These are phyloP conservation scores for Herminia tarsipennalis DNA, from an alignment of 2,888 invertebrate genomes.

Conservation along the genomic window DNA sequence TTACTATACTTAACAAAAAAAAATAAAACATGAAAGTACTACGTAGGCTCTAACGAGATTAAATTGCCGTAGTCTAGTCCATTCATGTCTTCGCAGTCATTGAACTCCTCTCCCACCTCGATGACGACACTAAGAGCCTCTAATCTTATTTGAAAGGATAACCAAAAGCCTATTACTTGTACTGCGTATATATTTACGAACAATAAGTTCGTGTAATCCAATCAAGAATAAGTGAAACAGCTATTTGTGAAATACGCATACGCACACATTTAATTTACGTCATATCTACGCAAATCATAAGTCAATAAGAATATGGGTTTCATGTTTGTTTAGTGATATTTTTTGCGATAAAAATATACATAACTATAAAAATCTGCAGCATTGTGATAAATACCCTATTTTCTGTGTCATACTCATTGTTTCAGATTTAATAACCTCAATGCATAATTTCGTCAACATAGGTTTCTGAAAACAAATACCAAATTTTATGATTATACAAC, in stretches of 20 bases:
- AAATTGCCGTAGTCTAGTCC: background rate
- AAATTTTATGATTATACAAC: no score
- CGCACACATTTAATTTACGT: background rate
- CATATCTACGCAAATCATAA: background rate
- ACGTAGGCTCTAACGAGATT: background rate
- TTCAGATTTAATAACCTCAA: no score
- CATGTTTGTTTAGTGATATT: no score
- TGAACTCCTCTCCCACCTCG: conserved; percentile 14
- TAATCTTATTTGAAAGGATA: conserved; percentile 45
- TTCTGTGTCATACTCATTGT: no score
- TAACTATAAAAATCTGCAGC: no score
- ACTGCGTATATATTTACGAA: background rate
- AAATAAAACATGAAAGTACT: no score
- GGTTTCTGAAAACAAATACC: no score
- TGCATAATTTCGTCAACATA: no score
- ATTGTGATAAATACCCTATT: no score
- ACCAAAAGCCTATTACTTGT: conserved; percentile 27
- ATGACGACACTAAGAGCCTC: conserved; percentile 45
- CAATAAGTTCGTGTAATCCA: conserved; percentile 1
- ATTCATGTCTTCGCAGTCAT: conserved; percentile 14
- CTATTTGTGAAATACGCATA: background rate
- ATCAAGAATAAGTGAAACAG: background rate
- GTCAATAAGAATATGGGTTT: background rate
- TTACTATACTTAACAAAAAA: no score
- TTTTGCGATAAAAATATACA: no score